Evolutionary conservation across 37 sponge, comb jelly and placozoan species (phyloP).

Genomic region (Trichoplax adhaerens): DNA sequence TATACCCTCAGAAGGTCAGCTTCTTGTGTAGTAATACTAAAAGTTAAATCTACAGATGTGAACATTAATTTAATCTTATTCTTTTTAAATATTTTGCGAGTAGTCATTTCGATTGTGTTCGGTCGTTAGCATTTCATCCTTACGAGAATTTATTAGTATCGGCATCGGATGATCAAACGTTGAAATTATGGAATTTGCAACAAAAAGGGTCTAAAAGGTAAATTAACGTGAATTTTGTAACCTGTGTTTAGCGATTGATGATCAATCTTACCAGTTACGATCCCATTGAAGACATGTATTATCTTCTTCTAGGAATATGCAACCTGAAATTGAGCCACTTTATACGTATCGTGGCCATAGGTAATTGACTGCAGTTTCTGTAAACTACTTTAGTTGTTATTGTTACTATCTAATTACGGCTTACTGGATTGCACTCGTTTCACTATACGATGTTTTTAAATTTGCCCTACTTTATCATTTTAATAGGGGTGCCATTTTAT

Average conservation of each 20-base stretch:
- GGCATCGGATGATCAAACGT: slow-evolving; percentile 37
- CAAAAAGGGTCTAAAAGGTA: slow-evolving; percentile 18
- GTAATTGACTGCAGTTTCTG: neutral
- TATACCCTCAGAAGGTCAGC: no score
- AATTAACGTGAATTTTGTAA: neutral
- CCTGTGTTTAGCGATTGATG: neutral
- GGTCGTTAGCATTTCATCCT: slow-evolving; percentile 67
- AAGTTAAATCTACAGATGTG: slow-evolving; percentile 61
- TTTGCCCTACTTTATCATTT: neutral
- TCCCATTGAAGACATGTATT: neutral
- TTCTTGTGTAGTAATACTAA: no score
- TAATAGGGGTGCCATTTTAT: neutral
- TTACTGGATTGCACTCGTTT: no score
- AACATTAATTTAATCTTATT: neutral
- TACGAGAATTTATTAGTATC: slow-evolving; percentile 33
- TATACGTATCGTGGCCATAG: slow-evolving; percentile 79
- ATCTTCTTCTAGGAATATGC: no score
- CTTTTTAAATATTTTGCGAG: neutral
- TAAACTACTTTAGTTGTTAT: no score
- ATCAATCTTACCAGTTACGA: neutral
- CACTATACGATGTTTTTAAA: no score
- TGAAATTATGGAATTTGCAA: slow-evolving; percentile 66
- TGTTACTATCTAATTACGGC: no score
- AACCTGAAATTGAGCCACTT: slow-evolving; percentile 53
- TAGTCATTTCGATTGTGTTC: slow-evolving; percentile 82